A percentile compares a stretch with the other conserved stretches of the same genome.
These are phyloP conservation scores for Paratrypauchen microcephalus DNA, from an alignment of 2,797 vertebrate species.

Conservation along the genomic window DNA sequence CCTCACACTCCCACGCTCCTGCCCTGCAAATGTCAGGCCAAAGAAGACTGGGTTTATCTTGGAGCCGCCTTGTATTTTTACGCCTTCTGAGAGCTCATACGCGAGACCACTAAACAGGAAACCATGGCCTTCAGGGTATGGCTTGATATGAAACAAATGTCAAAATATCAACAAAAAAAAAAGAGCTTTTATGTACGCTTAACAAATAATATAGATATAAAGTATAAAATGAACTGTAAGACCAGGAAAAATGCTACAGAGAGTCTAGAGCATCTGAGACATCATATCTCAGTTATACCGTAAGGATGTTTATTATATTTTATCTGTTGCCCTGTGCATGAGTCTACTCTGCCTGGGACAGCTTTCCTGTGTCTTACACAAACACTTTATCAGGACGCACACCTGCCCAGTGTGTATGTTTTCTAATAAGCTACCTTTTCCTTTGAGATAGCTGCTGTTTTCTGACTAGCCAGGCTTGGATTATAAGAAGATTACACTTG, in stretches of 20 bases:
- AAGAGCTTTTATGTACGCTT: neutral
- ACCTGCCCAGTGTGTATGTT: slow-evolving; percentile 20
- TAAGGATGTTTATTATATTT: slow-evolving; percentile 5
- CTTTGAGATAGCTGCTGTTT: slow-evolving; percentile 35
- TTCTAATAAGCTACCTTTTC: slow-evolving; percentile 29
- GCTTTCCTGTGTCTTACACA: slow-evolving; percentile 37
- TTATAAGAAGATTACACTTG: slow-evolving; percentile 12
- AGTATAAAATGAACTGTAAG: neutral
- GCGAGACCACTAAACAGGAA: slow-evolving; percentile 31
- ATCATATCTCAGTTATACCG: neutral
- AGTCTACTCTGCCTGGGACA: neutral
- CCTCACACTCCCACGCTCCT: slow-evolving; percentile 72
- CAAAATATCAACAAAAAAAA: slow-evolving; percentile 18
- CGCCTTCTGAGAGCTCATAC: slow-evolving; percentile 64
- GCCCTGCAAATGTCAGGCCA: slow-evolving; percentile 83
- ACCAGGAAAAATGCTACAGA: neutral
- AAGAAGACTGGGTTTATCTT: slow-evolving; percentile 83
- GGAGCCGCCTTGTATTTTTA: slow-evolving; percentile 83
- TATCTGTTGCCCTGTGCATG: slow-evolving; percentile 37
- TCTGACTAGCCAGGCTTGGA: slow-evolving; percentile 23
- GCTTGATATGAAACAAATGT: slow-evolving; percentile 12
- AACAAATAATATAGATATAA: neutral
- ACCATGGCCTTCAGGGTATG: slow-evolving; percentile 14
- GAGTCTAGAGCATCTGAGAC: neutral
- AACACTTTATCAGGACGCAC: slow-evolving; percentile 37